Evolutionary conservation across 2,888 invertebrate species (phyloP).

Genomic region (Piscicola geometra): DNA sequence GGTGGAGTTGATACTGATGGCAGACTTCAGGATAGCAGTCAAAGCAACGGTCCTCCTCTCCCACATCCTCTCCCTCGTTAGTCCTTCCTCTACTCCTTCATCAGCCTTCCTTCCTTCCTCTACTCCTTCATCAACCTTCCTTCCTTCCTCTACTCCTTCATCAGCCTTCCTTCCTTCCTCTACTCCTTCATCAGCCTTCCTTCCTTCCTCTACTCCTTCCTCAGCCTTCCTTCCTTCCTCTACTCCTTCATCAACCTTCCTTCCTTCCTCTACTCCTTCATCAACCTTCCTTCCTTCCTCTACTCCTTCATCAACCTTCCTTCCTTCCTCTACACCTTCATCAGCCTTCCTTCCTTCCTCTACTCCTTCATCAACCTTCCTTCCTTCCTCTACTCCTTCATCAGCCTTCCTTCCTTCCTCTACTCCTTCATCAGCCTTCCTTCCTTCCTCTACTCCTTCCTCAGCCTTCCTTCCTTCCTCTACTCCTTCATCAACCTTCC

Average conservation of each 20-base stretch:
- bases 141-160: background rate
- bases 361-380: no score
- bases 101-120: background rate
- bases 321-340: no score
- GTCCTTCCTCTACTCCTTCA: background rate
- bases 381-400: no score
- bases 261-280: no score
- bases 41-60: background rate
- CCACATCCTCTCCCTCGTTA: background rate
- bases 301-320: no score
- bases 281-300: no score
- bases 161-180: constrained; percentile 4
- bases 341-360: no score
- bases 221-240: background rate
- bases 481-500: no score
- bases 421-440: no score
- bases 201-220: background rate
- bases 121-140: background rate
- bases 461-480: no score
- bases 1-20: background rate
- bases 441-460: no score
- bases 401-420: no score
- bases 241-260: background rate
- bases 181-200: background rate
- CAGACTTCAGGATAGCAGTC: background rate